Conservation (phyloP, 2,888 invertebrate genomes). For the Incurvaria masculella region DNA sequence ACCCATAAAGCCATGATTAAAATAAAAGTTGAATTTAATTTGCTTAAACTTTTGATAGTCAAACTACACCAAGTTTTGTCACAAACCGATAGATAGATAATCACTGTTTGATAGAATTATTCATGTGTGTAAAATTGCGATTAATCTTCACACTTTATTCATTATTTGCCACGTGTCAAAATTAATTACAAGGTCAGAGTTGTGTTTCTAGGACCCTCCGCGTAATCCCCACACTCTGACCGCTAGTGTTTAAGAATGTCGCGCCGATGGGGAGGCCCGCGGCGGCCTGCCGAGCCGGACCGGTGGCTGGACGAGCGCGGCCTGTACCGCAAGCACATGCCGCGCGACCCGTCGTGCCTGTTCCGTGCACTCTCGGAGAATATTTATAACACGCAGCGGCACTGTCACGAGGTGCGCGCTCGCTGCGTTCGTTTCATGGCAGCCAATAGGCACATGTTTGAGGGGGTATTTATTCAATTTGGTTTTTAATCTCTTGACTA, state of each 20-base stretch:
- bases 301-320: slow-evolving; percentile 77
- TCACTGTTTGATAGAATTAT: too few relatives aligned
- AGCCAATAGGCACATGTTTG: slow-evolving; percentile 60
- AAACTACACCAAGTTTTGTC: too few relatives aligned
- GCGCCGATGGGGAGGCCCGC: slow-evolving; percentile 48
- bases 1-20: too few relatives aligned
- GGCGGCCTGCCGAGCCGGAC: slow-evolving; percentile 57
- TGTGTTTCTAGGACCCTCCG: slow-evolving; percentile 24
- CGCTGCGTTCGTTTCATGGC: slow-evolving; percentile 73
- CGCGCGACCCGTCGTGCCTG: slow-evolving; percentile 84
- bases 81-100: too few relatives aligned
- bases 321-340: slow-evolving; percentile 82
- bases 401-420: slow-evolving; percentile 70
- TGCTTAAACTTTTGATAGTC: too few relatives aligned
- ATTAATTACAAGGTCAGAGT: slow-evolving; percentile 26
- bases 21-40: too few relatives aligned
- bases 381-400: slow-evolving; percentile 64
- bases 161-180: background rate
- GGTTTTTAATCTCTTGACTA: slow-evolving; percentile 12
- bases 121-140: too few relatives aligned
- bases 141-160: too few relatives aligned
- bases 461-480: slow-evolving; percentile 46
- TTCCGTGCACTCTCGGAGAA: slow-evolving; percentile 90
- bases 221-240: too few relatives aligned
- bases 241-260: slow-evolving; percentile 33